Conservation (phyloP, 35 echinoderm and acorn worm species). For the Antedon bifida region DNA sequence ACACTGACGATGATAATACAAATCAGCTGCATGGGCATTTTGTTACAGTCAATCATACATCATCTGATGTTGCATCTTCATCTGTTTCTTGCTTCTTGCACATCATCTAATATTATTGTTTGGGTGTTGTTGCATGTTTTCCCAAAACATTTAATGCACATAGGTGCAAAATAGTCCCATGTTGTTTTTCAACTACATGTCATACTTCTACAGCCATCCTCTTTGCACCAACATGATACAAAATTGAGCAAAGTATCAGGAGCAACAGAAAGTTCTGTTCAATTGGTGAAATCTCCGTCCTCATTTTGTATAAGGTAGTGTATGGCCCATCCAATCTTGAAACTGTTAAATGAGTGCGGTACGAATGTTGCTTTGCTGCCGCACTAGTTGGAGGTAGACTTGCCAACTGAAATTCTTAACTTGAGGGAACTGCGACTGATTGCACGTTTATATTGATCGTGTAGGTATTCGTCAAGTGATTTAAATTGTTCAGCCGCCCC, state of each 20-base stretch:
- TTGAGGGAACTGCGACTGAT: slow-evolving; percentile 24
- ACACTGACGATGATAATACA: too few relatives aligned
- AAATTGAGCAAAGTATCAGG: slow-evolving; percentile 8
- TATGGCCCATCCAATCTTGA: slow-evolving; percentile 17
- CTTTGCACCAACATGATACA: slow-evolving; percentile 10
- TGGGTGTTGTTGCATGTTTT: slow-evolving; percentile 4
- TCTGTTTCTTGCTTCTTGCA: too few relatives aligned
- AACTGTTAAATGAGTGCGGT: slow-evolving; percentile 8
- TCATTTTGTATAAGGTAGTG: background rate
- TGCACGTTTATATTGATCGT: slow-evolving; percentile 25
- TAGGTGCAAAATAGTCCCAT: background rate
- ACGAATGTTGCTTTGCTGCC: background rate
- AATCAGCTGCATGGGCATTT: too few relatives aligned
- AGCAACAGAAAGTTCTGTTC: background rate
- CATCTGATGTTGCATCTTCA: too few relatives aligned
- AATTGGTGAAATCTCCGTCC: background rate
- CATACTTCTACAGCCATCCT: slow-evolving; percentile 5
- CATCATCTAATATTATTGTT: background rate
- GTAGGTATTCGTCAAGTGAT: slow-evolving; percentile 20
- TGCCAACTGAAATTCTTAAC: slow-evolving; percentile 22
- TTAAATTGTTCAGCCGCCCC: background rate
- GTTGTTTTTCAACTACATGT: slow-evolving; percentile 23
- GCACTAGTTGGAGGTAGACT: background rate
- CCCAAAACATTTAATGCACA: background rate
- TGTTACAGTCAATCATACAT: too few relatives aligned